Evolutionary conservation across 2,888 invertebrate genomes (phyloP), one percentile per base, ranked within the genome.

Genomic region (Lacanobia oleracea): DNA sequence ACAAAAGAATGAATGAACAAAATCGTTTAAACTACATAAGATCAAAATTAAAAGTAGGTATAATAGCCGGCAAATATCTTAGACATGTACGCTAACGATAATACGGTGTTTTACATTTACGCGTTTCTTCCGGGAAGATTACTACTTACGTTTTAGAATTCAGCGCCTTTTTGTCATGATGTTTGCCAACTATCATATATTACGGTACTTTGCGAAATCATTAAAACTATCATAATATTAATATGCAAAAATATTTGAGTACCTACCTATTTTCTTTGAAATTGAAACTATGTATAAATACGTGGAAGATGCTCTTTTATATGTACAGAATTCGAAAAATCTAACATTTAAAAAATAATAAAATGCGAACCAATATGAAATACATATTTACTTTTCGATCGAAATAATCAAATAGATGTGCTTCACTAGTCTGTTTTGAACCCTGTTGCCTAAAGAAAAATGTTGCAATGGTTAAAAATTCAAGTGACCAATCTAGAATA

Each of bases 1-100:
- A 86, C 81, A 85, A 84, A 86, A 79, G 62, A 81, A 79, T 69
- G 69, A 79, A 83, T 68, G 57, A 81, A 86, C 71, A 37, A 69
- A 81, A 79, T 21, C 18, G 64, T 76, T 69, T 71, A 76, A 48
- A 72, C 45, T 74, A 71, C 37, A 77, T 43, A 81, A 60, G 56
- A 71, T 77, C 71, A 64, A 84, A 84, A 72, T 74, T 83, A 83
- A 82, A 83, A 63, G 33, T 65, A 60, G 18, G 18, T 56, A n/a
- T 56, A 56, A 56, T 56, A 33, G 33, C 10, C 5, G 56, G 33
- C 56, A 56, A 56, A 56, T n/a, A 33, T 56, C 18, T 56, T 14
- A 14, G 14, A 43, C 43, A 43, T 43, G 14, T 14, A 5, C 12
- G 0, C 0, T 51, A 51, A 23, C 12, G 21, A 51, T 51, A 51